A percentile compares a stretch with the other conserved stretches of the same genome.
Conservation (phyloP, 2,113 vertebrate species). For the Gorsachius goisagi region DNA sequence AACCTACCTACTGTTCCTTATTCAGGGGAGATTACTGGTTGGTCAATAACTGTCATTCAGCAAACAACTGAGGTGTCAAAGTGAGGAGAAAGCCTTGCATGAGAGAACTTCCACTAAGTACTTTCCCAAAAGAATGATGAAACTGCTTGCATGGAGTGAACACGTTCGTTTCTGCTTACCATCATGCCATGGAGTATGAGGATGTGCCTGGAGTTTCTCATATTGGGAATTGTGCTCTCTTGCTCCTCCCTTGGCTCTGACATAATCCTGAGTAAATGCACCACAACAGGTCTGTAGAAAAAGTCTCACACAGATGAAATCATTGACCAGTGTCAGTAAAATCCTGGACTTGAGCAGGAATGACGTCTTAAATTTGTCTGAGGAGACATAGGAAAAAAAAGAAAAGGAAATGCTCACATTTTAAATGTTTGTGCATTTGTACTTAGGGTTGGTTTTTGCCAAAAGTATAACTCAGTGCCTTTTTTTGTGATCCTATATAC, state of each 20-base stretch:
- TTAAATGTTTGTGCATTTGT: not conserved
- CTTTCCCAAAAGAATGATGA: conserved; percentile 48
- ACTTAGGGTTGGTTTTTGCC: not conserved
- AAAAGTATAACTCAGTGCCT: not conserved
- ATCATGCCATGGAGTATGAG: not conserved
- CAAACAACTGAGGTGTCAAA: not conserved
- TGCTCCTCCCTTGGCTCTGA: conserved; percentile 13
- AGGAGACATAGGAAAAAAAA: not conserved
- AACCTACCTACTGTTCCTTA: not conserved
- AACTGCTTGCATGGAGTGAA: not conserved
- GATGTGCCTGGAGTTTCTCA: conserved; percentile 13
- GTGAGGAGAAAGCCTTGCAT: conserved; percentile 18
- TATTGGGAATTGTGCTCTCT: not conserved
- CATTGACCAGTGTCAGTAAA: not conserved
- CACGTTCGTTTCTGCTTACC: not conserved
- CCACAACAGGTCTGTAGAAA: not conserved
- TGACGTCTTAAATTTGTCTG: not conserved
- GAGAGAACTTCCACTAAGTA: conserved; percentile 43
- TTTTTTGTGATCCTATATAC: not conserved
- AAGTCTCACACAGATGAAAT: not conserved
- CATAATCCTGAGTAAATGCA: not conserved
- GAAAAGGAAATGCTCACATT: not conserved
- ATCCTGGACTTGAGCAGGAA: not conserved
- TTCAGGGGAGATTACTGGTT: not conserved
- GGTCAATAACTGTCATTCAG: not conserved